Percentiles rank a stretch among this genome's conserved stretches.
These are phyloP conservation scores for Monodelphis domestica DNA, from an alignment of 2,797 vertebrate genomes.

Conservation along the genomic window DNA sequence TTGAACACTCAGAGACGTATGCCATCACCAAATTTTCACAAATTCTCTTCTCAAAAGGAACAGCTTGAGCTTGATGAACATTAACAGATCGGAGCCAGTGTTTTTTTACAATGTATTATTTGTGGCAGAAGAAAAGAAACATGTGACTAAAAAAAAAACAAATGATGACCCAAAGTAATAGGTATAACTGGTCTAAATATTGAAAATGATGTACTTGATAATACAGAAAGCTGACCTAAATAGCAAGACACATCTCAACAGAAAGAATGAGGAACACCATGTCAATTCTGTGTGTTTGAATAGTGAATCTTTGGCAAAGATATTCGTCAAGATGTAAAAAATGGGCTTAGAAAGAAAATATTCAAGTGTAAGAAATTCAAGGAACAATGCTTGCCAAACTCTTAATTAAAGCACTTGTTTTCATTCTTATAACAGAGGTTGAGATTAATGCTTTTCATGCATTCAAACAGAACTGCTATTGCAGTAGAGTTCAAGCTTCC, in stretches of 20 bases:
- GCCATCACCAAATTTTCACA: background rate
- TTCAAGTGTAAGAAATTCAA: conserved; percentile 8
- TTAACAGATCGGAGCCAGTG: background rate
- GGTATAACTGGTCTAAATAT: background rate
- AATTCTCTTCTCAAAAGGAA: conserved; percentile 3
- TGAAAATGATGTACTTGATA: background rate
- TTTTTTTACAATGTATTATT: background rate
- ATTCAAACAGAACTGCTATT: conserved; percentile 19
- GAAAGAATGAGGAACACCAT: background rate
- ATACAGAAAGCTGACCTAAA: conserved; percentile 7
- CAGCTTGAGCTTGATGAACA: conserved; percentile 19
- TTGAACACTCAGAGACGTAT: background rate
- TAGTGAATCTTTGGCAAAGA: conserved; percentile 9
- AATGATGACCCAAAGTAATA: background rate
- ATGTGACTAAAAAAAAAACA: conserved; percentile 17
- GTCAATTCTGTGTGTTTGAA: background rate
- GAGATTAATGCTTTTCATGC: conserved; percentile 19
- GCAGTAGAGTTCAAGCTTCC: conserved; percentile 37
- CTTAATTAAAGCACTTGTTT: conserved; percentile 37
- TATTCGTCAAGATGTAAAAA: conserved; percentile 15
- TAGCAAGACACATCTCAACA: conserved; percentile 3
- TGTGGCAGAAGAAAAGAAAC: background rate
- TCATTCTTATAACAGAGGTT: conserved; percentile 10
- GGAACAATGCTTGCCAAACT: background rate
- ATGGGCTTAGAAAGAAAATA: conserved; percentile 16